Conservation (phyloP, 2,113 vertebrate species). For the Strigops habroptila region DNA sequence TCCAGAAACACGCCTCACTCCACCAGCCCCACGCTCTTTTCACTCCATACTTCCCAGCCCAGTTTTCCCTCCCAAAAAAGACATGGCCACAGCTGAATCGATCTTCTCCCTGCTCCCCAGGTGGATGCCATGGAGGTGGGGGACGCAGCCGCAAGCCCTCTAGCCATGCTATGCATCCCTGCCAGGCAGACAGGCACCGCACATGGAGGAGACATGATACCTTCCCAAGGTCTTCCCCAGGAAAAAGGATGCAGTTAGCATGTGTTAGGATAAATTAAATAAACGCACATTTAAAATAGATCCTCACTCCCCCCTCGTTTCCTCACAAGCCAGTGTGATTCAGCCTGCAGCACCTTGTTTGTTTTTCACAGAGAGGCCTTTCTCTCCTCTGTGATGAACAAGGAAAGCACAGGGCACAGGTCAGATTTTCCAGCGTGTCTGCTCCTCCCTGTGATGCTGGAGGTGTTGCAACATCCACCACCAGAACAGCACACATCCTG, state of each 20-base stretch:
- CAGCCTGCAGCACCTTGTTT: neutral
- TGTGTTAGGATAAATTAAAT: neutral
- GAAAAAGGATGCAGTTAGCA: neutral
- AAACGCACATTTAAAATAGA: neutral
- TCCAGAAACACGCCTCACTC: neutral
- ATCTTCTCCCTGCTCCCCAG: neutral
- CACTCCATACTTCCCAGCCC: neutral
- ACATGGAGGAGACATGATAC: neutral
- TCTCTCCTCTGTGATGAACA: neutral
- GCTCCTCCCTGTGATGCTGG: accelerated
- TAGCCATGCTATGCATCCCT: neutral
- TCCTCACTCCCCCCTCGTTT: neutral
- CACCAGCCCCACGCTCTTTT: neutral
- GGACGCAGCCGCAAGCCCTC: neutral
- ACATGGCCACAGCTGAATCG: neutral
- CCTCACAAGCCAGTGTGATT: neutral
- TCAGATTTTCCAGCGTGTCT: neutral
- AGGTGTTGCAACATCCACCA: neutral
- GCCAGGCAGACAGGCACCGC: neutral
- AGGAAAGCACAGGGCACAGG: neutral
- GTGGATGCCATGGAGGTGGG: accelerated
- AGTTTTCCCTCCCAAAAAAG: neutral
- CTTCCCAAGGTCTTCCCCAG: neutral
- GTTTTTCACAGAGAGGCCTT: neutral
- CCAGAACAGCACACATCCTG: neutral